These are phyloP conservation scores for Pontoporia blainvillei DNA, from an alignment of 2,113 vertebrate genomes.

Conservation along the genomic window DNA sequence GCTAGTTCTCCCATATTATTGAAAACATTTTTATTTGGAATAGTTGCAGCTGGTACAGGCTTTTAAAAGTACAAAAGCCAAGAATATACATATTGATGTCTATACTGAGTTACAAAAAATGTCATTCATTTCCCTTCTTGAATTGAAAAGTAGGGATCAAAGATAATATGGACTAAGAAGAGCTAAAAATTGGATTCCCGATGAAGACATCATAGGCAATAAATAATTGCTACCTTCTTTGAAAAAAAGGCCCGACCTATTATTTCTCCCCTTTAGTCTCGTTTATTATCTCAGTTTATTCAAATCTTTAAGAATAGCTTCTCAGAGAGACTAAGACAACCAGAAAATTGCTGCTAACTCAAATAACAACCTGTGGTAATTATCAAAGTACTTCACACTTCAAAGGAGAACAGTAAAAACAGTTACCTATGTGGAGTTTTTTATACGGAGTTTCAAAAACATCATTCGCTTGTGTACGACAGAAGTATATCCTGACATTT, in stretches of 20 bases:
- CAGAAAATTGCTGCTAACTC: neutral
- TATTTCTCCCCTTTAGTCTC: constrained; percentile 25
- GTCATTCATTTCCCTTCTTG: neutral
- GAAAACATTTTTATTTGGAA: neutral
- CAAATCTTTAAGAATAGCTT: neutral
- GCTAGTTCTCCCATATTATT: neutral
- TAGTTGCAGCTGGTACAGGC: neutral
- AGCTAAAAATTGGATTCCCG: constrained; percentile 21
- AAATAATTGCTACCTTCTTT: neutral
- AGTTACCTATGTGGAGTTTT: neutral
- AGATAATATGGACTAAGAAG: neutral
- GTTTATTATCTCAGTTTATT: neutral
- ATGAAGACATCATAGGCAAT: neutral
- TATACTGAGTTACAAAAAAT: neutral
- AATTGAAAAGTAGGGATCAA: neutral
- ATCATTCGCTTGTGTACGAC: neutral
- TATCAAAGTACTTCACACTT: neutral
- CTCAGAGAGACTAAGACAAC: neutral
- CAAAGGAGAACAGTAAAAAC: constrained; percentile 8
- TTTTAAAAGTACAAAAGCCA: constrained; percentile 11
- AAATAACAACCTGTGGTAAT: neutral
- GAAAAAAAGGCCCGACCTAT: neutral
- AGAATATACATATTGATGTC: neutral
- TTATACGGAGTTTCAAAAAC: neutral
- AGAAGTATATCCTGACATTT: neutral